A percentile compares a stretch with the other conserved stretches of the same genome.
phyloP scores from a whole-genome alignment of 2,113 vertebrate genomes.

The Aphyosemion australe region DNA sequence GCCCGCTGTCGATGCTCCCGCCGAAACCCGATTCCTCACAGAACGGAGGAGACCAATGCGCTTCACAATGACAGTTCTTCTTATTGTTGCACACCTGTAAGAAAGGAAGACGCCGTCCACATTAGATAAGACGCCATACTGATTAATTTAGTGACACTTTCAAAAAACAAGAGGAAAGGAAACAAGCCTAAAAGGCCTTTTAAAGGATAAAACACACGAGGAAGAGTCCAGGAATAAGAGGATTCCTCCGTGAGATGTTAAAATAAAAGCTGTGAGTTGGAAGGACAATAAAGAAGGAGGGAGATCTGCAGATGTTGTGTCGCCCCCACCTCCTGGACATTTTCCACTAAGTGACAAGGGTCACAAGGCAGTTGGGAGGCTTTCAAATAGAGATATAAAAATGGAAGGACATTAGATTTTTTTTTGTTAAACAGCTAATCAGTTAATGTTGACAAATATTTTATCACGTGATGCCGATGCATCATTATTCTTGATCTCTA shows the following conservation, averaged over 20 bases:
- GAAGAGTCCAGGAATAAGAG: background rate
- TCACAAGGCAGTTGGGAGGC: slow-evolving; percentile 14
- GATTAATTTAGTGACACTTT: background rate
- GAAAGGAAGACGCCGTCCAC: slow-evolving; percentile 2
- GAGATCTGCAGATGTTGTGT: slow-evolving; percentile 42
- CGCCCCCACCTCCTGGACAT: slow-evolving; percentile 37
- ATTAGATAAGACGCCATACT: background rate
- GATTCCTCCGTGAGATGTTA: slow-evolving; percentile 63
- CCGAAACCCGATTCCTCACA: slow-evolving; percentile 91
- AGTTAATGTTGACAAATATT: too few relatives aligned
- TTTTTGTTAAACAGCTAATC: too few relatives aligned
- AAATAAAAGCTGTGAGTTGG: slow-evolving; percentile 64
- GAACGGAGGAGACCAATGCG: slow-evolving; percentile 91
- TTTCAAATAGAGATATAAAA: too few relatives aligned
- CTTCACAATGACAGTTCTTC: slow-evolving; percentile 96
- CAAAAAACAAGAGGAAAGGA: background rate
- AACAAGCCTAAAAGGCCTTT: background rate
- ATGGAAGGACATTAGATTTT: too few relatives aligned
- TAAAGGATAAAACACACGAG: too few relatives aligned
- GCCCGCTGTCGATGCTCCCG: slow-evolving; percentile 93
- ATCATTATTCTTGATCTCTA: too few relatives aligned
- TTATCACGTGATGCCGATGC: too few relatives aligned
- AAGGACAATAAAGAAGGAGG: slow-evolving; percentile 16
- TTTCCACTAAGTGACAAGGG: slow-evolving; percentile 20
- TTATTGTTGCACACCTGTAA: slow-evolving; percentile 96